A percentile compares a stretch with the other conserved stretches of the same genome.
phyloP scores from a whole-genome alignment of 2,888 invertebrate genomes.

The Galerucella calmariensis region DNA sequence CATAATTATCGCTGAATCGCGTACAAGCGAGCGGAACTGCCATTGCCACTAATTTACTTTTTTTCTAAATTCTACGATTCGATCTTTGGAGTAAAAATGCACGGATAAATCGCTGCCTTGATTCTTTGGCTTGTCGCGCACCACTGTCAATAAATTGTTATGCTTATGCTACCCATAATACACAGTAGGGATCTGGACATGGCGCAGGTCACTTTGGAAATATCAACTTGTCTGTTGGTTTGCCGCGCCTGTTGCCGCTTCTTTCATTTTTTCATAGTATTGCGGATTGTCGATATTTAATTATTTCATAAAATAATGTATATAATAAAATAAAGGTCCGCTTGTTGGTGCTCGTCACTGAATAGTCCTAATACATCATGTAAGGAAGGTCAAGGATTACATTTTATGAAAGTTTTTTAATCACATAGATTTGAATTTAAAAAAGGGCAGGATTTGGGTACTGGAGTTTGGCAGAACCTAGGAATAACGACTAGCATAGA shows the following conservation, averaged over 20 bases:
- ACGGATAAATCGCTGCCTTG: slow-evolving; percentile 38
- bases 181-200: slow-evolving; percentile 39
- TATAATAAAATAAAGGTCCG: too few species aligned
- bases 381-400: too few species aligned
- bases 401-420: too few species aligned
- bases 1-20: slow-evolving; percentile 99
- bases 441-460: too few species aligned
- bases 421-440: too few species aligned
- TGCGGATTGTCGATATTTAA: neutral
- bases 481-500: too few species aligned
- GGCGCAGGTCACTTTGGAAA: slow-evolving; percentile 32
- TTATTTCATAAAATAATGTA: too few species aligned
- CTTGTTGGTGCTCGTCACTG: too few species aligned
- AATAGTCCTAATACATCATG: too few species aligned
- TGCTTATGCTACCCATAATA: slow-evolving; percentile 56
- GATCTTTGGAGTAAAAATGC: slow-evolving; percentile 53
- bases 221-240: slow-evolving; percentile 28
- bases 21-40: slow-evolving; percentile 92
- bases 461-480: too few species aligned
- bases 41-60: slow-evolving; percentile 69
- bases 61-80: slow-evolving; percentile 59
- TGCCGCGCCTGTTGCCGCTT: slow-evolving; percentile 12
- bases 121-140: slow-evolving; percentile 43
- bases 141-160: slow-evolving; percentile 49
- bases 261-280: neutral